These are phyloP conservation scores for Anthopleura xanthogrammica DNA, from an alignment of 92 coral and sea anemone species.

Conservation along the genomic window DNA sequence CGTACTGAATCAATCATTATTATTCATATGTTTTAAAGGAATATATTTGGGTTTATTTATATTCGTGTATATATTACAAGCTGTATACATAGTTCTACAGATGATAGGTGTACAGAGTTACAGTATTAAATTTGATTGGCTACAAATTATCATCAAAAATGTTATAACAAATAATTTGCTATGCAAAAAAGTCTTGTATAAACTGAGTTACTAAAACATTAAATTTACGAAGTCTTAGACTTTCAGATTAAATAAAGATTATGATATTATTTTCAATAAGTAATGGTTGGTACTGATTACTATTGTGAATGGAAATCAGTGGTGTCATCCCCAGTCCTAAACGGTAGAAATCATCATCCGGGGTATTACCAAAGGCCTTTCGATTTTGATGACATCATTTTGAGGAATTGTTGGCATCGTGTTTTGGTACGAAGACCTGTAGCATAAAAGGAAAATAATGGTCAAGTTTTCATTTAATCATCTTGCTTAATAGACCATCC, in stretches of 20 bases:
- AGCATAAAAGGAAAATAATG: neutral
- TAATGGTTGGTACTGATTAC: too few relatives aligned
- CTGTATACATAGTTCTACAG: neutral
- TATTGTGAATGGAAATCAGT: neutral
- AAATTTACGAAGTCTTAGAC: neutral
- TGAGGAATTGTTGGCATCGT: constrained; percentile 28
- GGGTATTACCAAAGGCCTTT: neutral
- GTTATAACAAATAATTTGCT: neutral
- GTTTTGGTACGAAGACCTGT: constrained; percentile 7
- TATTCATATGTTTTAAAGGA: neutral
- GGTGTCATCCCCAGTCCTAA: neutral
- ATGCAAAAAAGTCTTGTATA: neutral
- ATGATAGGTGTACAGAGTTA: neutral
- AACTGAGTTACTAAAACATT: neutral
- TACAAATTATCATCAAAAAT: too few relatives aligned
- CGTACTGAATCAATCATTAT: neutral
- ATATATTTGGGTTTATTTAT: neutral
- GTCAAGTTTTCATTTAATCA: neutral
- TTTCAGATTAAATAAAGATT: too few relatives aligned
- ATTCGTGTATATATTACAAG: neutral
- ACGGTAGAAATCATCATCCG: constrained; percentile 36
- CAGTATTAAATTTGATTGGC: too few relatives aligned
- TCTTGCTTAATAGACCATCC: too few relatives aligned
- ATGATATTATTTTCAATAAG: too few relatives aligned
- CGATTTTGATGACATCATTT: constrained; percentile 14